These are phyloP conservation scores for Netelia inedita DNA, from an alignment of 2,888 invertebrate genomes.

Conservation along the genomic window DNA sequence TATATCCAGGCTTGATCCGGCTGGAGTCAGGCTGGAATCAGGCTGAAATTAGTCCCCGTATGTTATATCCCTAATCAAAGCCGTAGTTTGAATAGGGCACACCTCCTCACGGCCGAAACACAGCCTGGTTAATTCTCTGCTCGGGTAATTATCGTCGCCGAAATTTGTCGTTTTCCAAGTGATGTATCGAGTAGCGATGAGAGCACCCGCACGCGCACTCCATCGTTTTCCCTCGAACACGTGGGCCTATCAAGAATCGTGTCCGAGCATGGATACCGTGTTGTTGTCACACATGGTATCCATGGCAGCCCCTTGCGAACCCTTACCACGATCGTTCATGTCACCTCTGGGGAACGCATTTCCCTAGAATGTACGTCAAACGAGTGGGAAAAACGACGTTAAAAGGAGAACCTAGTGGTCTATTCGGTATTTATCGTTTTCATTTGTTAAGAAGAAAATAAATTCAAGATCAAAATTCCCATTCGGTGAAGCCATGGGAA, in stretches of 20 bases:
- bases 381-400: slow-evolving; percentile 3
- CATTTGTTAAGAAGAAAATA: background rate
- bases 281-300: slow-evolving; percentile 58
- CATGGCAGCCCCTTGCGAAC: slow-evolving; percentile 49
- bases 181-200: slow-evolving; percentile 41
- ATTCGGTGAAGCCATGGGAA: background rate
- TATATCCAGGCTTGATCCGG: no score
- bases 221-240: slow-evolving; percentile 29
- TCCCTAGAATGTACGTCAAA: slow-evolving; percentile 11
- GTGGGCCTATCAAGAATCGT: slow-evolving; percentile 40
- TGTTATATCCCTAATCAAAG: no score
- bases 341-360: background rate
- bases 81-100: no score
- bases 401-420: background rate
- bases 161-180: background rate
- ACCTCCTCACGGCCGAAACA: no score
- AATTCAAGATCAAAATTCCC: background rate
- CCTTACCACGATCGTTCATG: background rate
- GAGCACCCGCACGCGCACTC: slow-evolving; percentile 39
- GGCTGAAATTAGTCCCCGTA: no score
- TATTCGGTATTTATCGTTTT: background rate
- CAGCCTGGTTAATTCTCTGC: no score
- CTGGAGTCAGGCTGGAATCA: no score
- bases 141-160: no score
- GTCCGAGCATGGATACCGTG: background rate